A percentile compares a stretch with the other conserved stretches of the same genome.
These are phyloP conservation scores for Caerostris extrusa DNA, from an alignment of 1,140 invertebrate species.

Conservation along the genomic window DNA sequence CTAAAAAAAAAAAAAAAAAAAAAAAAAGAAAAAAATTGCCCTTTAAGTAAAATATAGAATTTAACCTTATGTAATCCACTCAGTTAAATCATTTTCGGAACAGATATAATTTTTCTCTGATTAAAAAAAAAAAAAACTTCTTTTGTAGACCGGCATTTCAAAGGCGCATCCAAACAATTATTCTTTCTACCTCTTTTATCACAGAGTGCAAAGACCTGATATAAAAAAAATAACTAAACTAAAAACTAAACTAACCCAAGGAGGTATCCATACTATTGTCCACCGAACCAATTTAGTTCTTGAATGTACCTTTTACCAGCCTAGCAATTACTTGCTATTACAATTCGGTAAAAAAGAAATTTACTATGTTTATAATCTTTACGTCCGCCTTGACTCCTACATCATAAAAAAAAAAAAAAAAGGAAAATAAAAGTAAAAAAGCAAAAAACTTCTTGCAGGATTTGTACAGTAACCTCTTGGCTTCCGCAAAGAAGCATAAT, in stretches of 20 bases:
- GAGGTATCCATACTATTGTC: background rate
- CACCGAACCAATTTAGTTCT: slow-evolving; percentile 34
- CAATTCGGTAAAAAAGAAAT: background rate
- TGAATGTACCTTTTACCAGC: slow-evolving; percentile 40
- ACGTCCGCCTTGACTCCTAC: slow-evolving; percentile 15
- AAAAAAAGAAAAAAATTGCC: too few species aligned
- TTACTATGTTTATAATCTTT: slow-evolving; percentile 64
- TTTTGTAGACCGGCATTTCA: background rate
- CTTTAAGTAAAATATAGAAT: too few species aligned
- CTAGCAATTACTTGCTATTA: slow-evolving; percentile 31
- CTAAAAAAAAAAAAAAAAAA: too few species aligned
- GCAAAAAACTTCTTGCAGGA: background rate
- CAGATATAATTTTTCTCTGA: too few species aligned
- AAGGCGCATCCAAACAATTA: background rate
- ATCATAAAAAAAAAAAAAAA: background rate
- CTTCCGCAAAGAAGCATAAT: slow-evolving; percentile 59
- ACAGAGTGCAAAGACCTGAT: background rate
- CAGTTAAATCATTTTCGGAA: too few species aligned
- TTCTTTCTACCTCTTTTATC: background rate
- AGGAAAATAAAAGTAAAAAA: too few species aligned
- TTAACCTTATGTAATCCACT: too few species aligned
- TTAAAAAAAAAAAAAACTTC: background rate
- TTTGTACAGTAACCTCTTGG: slow-evolving; percentile 3
- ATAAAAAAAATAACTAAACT: too few species aligned
- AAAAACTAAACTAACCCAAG: background rate